These are phyloP conservation scores for Sternarchorhynchus goeldii DNA, from an alignment of 2,797 vertebrate genomes.

Conservation along the genomic window DNA sequence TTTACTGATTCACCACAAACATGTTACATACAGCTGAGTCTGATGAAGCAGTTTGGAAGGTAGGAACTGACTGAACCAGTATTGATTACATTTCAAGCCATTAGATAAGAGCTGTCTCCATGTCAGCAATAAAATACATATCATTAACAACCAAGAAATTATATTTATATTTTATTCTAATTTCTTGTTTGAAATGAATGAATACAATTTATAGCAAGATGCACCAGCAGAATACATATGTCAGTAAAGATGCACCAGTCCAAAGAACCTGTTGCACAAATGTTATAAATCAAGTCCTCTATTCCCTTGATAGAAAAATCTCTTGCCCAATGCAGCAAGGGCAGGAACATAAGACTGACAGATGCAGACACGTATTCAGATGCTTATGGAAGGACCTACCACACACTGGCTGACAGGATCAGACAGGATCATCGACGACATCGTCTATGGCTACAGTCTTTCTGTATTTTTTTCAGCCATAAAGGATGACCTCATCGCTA, in stretches of 20 bases:
- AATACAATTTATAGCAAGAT: not conserved
- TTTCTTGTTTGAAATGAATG: not conserved
- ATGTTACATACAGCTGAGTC: not conserved
- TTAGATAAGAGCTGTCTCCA: not conserved
- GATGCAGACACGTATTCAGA: constrained; percentile 31
- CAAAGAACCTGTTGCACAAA: constrained; percentile 42
- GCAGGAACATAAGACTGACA: not conserved
- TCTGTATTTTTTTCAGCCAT: constrained; percentile 55
- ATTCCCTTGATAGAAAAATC: not conserved
- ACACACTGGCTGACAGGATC: constrained; percentile 40
- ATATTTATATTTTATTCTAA: too few relatives aligned
- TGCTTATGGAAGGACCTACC: constrained; percentile 38
- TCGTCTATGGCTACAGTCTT: constrained; percentile 47
- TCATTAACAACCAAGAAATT: too few relatives aligned
- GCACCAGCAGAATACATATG: not conserved
- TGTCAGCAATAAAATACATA: too few relatives aligned
- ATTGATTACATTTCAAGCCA: not conserved
- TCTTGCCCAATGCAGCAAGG: constrained; percentile 14
- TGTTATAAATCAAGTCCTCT: not conserved
- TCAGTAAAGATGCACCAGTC: not conserved
- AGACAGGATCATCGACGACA: constrained; percentile 40
- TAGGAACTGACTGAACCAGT: not conserved
- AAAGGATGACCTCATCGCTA: constrained; percentile 66
- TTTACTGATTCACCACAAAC: not conserved
- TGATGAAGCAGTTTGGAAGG: not conserved